Percentiles rank a stretch among this genome's conserved stretches.
phyloP scores from a whole-genome alignment of 2,797 vertebrate genomes.

The Lycodopsis pacificus region DNA sequence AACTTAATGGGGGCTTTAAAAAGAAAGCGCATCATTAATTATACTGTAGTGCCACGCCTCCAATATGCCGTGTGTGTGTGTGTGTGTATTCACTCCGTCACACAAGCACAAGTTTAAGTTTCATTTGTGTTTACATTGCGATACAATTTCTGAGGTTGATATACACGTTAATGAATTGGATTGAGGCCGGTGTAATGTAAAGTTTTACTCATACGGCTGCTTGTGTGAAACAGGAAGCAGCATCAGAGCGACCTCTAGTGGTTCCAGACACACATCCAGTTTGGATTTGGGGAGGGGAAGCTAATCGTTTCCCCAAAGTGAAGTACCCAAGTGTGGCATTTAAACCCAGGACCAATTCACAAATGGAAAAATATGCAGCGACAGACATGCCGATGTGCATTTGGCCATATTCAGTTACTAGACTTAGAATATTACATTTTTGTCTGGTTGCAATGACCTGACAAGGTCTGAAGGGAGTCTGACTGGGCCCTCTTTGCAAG shows the following conservation, averaged over 20 bases:
- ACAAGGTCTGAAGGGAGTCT: not conserved
- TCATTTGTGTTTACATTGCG: slow-evolving; percentile 1
- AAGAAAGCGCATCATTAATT: slow-evolving; percentile 33
- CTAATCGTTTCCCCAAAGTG: not conserved
- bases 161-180: slow-evolving; percentile 36
- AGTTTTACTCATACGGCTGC: not conserved
- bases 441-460: not conserved
- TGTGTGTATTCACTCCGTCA: not conserved
- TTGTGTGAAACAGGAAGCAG: slow-evolving; percentile 25
- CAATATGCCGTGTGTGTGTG: not conserved
- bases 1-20: slow-evolving; percentile 29
- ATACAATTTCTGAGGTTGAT: slow-evolving; percentile 7
- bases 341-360: not conserved
- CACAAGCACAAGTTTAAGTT: not conserved
- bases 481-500: not conserved
- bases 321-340: not conserved
- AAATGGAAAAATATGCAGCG: not conserved
- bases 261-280: not conserved
- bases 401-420: not conserved
- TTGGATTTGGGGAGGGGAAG: not conserved
- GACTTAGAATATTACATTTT: not conserved
- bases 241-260: slow-evolving; percentile 67
- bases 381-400: not conserved
- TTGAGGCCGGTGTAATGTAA: not conserved
- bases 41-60: not conserved